Evolutionary conservation across 2,797 vertebrate genomes (phyloP), one percentile per base, ranked within the genome.

Genomic region (Lindbergichthys nudifrons): DNA sequence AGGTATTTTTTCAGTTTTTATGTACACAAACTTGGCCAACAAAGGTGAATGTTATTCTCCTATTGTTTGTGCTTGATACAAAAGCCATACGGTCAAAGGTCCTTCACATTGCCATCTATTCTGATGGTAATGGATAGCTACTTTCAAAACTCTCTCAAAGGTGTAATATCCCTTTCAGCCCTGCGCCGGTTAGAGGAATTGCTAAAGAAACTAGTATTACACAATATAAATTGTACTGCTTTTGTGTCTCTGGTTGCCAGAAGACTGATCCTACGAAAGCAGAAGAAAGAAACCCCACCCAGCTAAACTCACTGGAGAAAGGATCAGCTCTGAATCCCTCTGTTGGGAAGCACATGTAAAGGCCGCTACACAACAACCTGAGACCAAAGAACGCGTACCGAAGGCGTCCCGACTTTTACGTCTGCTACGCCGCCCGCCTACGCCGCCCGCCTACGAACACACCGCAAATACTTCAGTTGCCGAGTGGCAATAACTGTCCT

Each of bases 241-340:
- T 64, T 46, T 45, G 16, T 61, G 46, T 60, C 23, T 59, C 19
- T 11, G 12, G 66, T 23, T 69, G 13, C 47, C 61, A 65, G 57
- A 65, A 54, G 52, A 65, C 43, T 62, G 21, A 85, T 68, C 45
- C 19, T 39, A 58, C 10, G 39, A 21, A 57, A 70, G 39, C 13
- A 32, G 23, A 63, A 65, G 64, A 59, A 57, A 60, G 48, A 79
- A 50, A 62, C 19, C 7, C 39, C 74, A 62, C 46, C 26, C 45
- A 53, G 51, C 50, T 18, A 48, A 3, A 50, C 18, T 41, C 15
- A 30, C 8, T 13, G 13, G 59, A 47, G 46, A 39, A 45, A 11
- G 53, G 42, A 66, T 58, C 53, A 7, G 58, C 30, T 73, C 47
- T 50, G 45, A 62, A 23, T 71, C 39, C 51, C 19, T 47, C 46